Base-by-base conservation (phyloP, 1,140 invertebrate species). In the Zeugodacus cucurbitae region DNA sequence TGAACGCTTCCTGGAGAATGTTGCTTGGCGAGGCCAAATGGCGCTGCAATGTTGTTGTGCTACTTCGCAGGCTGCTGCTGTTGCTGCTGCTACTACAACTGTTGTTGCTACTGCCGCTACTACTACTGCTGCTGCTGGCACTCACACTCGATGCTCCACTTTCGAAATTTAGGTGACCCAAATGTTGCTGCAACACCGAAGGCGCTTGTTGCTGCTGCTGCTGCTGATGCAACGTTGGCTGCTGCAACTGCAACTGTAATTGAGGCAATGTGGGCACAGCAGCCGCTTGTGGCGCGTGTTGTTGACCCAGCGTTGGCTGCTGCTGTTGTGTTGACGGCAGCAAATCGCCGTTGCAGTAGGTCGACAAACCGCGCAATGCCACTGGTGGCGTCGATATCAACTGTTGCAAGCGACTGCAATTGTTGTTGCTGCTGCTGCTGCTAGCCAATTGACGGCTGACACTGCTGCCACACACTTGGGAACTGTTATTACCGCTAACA, bases 121-220 rank as follows among this genome's bases (percentile, higher is more conserved):
- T 91, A 89, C 90, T 89, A 88, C 90, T 90, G 89, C 90, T 91
- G 54, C 6, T 48, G 92, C 90, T 91, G 14, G 26, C 59, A 29
- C 57, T 70, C 11, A 88, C 89, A 44, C 87, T 88, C 89, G 91
- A 89, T 90, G 91, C 90, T 92, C 91, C 91, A 92, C 91, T 92
- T 92, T 92, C 91, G 91, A 91, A 92, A 92, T 92, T 92, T 90
- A 93, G 90, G 91, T 93, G 92, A 92, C 92, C 92, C 90, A 93
- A 93, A 93, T 93, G 92, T 90, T 93, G 92, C 92, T 93, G 92
- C 91, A 93, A 93, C 90, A 93, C 92, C 88, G 92, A 93, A 89
- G 92, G 90, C 89, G 89, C 89, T 87, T 87, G 85, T 74, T 90
- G 90, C 34, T 88, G 85, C n/a, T 85, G 89, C 54, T 78, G 89